phyloP scores from a whole-genome alignment of 2,888 invertebrate species.

The Drosophila subsilvestris region DNA sequence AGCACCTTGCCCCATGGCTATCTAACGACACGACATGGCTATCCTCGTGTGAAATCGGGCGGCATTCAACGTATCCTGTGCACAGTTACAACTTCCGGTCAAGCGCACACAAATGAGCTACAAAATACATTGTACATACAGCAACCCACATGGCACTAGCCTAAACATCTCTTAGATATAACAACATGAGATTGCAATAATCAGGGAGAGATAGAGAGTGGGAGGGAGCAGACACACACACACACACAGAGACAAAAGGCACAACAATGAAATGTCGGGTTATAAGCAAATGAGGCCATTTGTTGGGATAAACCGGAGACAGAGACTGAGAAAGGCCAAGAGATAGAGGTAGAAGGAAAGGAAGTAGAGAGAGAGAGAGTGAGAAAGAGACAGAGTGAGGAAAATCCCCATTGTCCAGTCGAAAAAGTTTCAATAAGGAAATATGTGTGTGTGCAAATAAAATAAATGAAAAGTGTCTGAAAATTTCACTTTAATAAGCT shows the following conservation, averaged over 20 bases:
- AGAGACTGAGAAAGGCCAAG: neutral
- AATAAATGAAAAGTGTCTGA: constrained; percentile 61
- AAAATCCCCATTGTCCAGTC: constrained; percentile 28
- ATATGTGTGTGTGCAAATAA: constrained; percentile 57
- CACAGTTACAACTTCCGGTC: constrained; percentile 58
- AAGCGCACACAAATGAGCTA: constrained; percentile 63
- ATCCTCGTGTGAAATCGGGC: constrained; percentile 39
- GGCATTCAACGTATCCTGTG: constrained; percentile 45
- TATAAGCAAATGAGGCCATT: constrained; percentile 60
- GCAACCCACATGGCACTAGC: constrained; percentile 11
- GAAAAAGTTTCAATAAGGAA: constrained; percentile 70
- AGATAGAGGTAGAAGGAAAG: neutral
- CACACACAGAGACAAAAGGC: neutral
- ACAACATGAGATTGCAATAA: constrained; percentile 49
- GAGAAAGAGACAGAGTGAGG: constrained; percentile 14
- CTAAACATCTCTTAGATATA: constrained; percentile 15
- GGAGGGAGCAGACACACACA: neutral
- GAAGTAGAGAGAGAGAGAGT: neutral
- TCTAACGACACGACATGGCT: constrained; percentile 28
- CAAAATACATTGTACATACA: constrained; percentile 33
- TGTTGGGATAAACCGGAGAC: constrained; percentile 36
- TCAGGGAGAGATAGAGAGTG: constrained; percentile 29
- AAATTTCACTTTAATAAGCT: constrained; percentile 69
- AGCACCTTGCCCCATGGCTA: constrained; percentile 34
- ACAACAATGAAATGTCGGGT: constrained; percentile 10